Percentiles rank a stretch among this genome's conserved stretches.
Conservation (phyloP, 2,797 vertebrate species). For the Pseudochirops cupreus region DNA sequence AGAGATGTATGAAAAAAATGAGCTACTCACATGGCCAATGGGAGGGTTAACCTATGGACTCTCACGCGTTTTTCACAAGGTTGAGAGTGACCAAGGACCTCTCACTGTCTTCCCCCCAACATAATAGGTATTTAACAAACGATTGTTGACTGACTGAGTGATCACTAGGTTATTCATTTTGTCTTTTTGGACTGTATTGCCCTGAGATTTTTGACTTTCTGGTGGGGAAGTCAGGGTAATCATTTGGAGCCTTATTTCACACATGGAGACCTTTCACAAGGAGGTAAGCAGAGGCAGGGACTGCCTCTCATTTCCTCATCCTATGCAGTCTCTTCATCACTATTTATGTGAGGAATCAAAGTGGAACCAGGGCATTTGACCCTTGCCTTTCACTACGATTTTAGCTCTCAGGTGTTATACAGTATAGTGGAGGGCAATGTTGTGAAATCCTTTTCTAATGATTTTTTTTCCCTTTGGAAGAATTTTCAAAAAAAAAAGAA, state of each 20-base stretch:
- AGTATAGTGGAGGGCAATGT: fast-evolving
- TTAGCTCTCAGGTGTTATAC: not conserved
- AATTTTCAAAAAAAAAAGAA: not conserved
- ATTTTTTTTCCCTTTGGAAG: slow-evolving; percentile 23
- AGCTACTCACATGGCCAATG: not conserved
- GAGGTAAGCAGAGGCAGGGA: not conserved
- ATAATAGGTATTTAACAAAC: not conserved
- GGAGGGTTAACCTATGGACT: not conserved
- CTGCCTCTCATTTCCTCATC: not conserved
- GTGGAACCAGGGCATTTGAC: not conserved
- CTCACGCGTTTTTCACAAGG: not conserved
- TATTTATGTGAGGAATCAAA: not conserved
- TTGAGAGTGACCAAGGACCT: not conserved
- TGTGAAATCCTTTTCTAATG: not conserved
- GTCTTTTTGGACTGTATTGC: not conserved
- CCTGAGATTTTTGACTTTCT: not conserved
- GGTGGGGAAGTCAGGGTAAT: not conserved
- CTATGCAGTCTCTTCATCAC: not conserved
- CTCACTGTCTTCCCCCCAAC: not conserved
- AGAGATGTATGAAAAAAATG: not conserved
- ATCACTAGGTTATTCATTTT: not conserved
- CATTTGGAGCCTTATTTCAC: not conserved
- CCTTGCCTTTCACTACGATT: not conserved
- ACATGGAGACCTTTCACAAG: not conserved
- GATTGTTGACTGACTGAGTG: not conserved